Evolutionary conservation across 2,888 invertebrate genomes (phyloP).

Genomic region (Polyommatus iphigenia): DNA sequence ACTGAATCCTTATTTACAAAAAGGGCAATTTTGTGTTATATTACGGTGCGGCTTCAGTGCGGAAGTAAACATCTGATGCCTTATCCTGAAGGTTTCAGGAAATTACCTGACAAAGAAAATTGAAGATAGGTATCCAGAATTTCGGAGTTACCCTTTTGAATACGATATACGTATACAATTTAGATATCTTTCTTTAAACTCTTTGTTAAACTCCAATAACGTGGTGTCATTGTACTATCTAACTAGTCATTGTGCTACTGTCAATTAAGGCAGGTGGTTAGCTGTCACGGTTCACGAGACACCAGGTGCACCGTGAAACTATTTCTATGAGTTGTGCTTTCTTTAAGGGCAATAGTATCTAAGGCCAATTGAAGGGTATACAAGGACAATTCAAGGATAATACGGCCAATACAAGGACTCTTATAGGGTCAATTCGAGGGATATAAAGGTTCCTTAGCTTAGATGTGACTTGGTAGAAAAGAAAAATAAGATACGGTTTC

Average conservation of each 20-base stretch:
- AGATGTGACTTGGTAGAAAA: no score
- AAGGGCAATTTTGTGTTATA: no score
- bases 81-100: conserved; percentile 5
- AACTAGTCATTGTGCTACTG: background rate
- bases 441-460: no score
- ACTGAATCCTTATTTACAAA: no score
- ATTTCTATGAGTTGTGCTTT: background rate
- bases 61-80: background rate
- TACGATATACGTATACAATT: background rate
- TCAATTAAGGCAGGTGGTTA: conserved; percentile 40
- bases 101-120: conserved; percentile 13
- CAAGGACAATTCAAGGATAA: no score
- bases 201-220: background rate
- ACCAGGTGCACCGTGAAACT: conserved; percentile 40
- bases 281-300: conserved; percentile 37
- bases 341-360: background rate
- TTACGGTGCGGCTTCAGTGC: background rate
- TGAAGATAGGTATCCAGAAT: background rate
- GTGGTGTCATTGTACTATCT: background rate
- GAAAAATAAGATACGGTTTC: no score
- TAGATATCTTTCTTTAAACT: background rate
- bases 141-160: background rate
- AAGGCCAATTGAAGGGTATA: no score
- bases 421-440: no score
- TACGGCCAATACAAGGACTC: no score